Evolutionary conservation across 2,888 invertebrate genomes (phyloP), one percentile per base, ranked within the genome.

Genomic region (Venusia cambrica): DNA sequence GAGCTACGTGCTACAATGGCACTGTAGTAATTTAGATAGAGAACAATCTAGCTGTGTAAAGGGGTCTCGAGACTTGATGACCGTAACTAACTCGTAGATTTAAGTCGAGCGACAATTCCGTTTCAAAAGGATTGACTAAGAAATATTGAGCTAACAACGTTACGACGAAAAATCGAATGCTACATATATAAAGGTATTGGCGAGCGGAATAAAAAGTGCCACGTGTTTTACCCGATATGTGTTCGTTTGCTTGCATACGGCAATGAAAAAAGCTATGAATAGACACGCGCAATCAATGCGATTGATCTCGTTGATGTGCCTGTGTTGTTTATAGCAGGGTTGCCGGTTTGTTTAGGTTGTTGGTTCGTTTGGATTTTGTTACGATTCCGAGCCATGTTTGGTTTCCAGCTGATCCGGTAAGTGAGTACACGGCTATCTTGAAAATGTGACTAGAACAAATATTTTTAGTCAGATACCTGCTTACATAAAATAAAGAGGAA

Each of bases 251-350:
- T 39, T 34, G 39, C 46, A 43, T 34, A 43, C 44, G 41, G 38
- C 38, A 32, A 42, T 42, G 38, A 43, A 35, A 48, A 45, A 42
- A 41, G 37, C 38, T 42, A 38, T 46, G 49, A 52, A 50, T 52
- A 48, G 45, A 36, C n/a, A n/a, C n/a, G n/a, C 44, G 47, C 40
- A 49, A 52, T 52, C 49, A 48, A 46, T 39, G 46, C 46, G 48
- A 52, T 50, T 49, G 45, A 50, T 50, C 49, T 49, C 21, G 24
- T 39, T 47, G 47, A 44, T 48, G 44, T 44, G 38, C 34, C 37
- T 33, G 38, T 36, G 41, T 44, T 32, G 37, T 48, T 41, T 14
- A n/a, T n/a, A 35, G 27, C 16, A 44, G 44, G 44, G 41, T 12
- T 44, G 40, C 17, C 28, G 16, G 14, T n/a, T 30, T 28, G 28